Conservation (phyloP, 1,140 invertebrate genomes). For the Plutomurus gul region DNA sequence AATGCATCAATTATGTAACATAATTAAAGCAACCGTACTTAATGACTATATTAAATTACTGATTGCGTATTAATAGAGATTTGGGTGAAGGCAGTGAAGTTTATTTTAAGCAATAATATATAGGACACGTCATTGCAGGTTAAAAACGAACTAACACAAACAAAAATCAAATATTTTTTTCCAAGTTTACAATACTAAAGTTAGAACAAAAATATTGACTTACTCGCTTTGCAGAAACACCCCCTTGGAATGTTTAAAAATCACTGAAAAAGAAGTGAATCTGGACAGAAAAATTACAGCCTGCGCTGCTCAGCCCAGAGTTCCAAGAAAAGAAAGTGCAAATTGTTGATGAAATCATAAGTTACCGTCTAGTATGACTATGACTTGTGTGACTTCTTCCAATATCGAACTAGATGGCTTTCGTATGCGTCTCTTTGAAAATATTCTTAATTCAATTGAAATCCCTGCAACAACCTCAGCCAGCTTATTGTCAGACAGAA, state of each 20-base stretch:
- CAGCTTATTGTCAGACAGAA: too few relatives aligned
- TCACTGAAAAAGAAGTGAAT: neutral
- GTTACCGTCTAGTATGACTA: neutral
- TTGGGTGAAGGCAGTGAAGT: too few relatives aligned
- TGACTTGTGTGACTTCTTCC: neutral
- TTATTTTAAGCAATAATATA: too few relatives aligned
- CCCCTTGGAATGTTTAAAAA: conserved; percentile 11
- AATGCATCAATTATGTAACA: too few relatives aligned
- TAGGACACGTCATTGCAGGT: too few relatives aligned
- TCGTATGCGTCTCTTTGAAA: conserved; percentile 3
- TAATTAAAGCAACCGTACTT: too few relatives aligned
- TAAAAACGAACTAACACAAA: too few relatives aligned
- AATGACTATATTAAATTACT: too few relatives aligned
- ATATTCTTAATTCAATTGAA: neutral
- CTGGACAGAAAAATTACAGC: conserved; percentile 1
- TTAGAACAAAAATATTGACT: neutral
- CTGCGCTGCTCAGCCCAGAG: neutral
- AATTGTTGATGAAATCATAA: conserved; percentile 8
- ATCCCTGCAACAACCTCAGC: too few relatives aligned
- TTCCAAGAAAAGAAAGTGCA: conserved; percentile 3
- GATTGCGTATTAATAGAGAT: too few relatives aligned
- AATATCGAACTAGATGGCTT: conserved; percentile 16
- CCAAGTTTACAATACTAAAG: neutral
- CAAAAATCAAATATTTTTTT: neutral
- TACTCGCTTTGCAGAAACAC: too few relatives aligned